Percentiles rank a stretch among this genome's conserved stretches.
Evolutionary conservation across 1,140 invertebrate species (phyloP).

Genomic region (Glomeris maerens): DNA sequence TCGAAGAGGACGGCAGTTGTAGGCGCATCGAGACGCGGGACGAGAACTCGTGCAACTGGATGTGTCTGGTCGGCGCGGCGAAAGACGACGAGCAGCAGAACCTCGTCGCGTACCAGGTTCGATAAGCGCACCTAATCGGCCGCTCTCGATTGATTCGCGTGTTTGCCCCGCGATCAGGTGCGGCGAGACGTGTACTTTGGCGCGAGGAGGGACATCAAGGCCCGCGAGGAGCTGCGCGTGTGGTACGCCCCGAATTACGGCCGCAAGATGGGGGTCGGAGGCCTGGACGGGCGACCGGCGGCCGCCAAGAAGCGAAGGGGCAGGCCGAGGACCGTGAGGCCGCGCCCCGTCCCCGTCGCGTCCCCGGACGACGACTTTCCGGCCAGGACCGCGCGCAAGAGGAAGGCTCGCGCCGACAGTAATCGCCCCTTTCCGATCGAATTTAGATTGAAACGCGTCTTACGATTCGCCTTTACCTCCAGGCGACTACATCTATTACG

Average conservation of each 20-base stretch:
- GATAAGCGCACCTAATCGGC: too few species aligned
- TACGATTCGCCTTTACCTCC: too few species aligned
- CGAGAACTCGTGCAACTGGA: conserved; percentile 45
- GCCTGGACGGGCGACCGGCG: too few species aligned
- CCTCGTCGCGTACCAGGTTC: conserved; percentile 46
- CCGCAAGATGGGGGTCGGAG: conserved; percentile 29
- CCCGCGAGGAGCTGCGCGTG: conserved; percentile 41
- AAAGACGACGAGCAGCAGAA: conserved; percentile 38
- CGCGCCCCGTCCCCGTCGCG: too few species aligned
- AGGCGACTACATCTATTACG: too few species aligned
- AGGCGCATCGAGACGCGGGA: conserved; percentile 39
- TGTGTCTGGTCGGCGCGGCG: conserved; percentile 42
- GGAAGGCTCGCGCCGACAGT: too few species aligned
- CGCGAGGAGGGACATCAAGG: conserved; percentile 36
- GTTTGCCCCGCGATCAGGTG: conserved; percentile 25
- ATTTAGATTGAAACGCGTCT: too few species aligned
- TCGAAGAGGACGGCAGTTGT: conserved; percentile 23
- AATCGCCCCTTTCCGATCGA: too few species aligned
- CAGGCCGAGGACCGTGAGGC: too few species aligned
- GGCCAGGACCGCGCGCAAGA: too few species aligned
- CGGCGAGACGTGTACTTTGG: conserved; percentile 43
- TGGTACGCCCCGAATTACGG: conserved; percentile 43
- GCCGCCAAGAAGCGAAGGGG: too few species aligned
- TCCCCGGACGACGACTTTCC: too few species aligned
- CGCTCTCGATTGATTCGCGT: background rate